These are phyloP conservation scores for Bembecia ichneumoniformis DNA, from an alignment of 2,888 invertebrate genomes.

Conservation along the genomic window DNA sequence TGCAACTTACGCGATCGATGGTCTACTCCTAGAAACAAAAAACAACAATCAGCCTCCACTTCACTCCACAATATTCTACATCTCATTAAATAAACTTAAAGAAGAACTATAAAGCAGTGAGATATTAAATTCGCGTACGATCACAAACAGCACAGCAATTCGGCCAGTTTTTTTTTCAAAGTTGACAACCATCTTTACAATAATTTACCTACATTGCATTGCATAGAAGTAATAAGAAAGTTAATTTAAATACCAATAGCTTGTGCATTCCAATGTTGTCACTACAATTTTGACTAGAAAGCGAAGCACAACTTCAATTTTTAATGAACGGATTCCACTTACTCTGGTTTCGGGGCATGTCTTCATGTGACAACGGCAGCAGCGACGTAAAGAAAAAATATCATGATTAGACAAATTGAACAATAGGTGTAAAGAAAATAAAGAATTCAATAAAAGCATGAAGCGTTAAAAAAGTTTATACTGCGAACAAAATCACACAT, in stretches of 20 bases:
- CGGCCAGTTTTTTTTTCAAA: constrained; percentile 14
- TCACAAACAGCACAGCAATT: constrained; percentile 41
- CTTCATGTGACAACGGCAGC: constrained; percentile 60
- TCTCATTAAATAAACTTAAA: constrained; percentile 11
- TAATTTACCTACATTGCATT: background rate
- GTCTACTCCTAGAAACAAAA: constrained; percentile 74
- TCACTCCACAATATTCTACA: constrained; percentile 28
- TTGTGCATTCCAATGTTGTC: constrained; percentile 34
- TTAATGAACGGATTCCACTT: constrained; percentile 50
- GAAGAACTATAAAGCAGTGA: constrained; percentile 42
- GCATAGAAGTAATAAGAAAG: background rate
- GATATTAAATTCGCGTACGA: constrained; percentile 50
- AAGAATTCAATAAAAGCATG: constrained; percentile 16
- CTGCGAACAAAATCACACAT: background rate
- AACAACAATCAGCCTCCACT: constrained; percentile 69
- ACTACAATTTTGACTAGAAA: constrained; percentile 39
- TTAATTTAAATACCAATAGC: constrained; percentile 32
- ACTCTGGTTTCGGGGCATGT: constrained; percentile 79
- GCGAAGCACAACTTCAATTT: constrained; percentile 43
- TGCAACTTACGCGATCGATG: constrained; percentile 73
- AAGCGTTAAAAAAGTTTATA: constrained; percentile 6
- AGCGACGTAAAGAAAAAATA: constrained; percentile 54
- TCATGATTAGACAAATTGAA: constrained; percentile 38
- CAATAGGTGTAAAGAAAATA: constrained; percentile 10
- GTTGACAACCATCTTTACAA: background rate